phyloP scores from a whole-genome alignment of 2,113 vertebrate species.

The Phainopepla nitens region DNA sequence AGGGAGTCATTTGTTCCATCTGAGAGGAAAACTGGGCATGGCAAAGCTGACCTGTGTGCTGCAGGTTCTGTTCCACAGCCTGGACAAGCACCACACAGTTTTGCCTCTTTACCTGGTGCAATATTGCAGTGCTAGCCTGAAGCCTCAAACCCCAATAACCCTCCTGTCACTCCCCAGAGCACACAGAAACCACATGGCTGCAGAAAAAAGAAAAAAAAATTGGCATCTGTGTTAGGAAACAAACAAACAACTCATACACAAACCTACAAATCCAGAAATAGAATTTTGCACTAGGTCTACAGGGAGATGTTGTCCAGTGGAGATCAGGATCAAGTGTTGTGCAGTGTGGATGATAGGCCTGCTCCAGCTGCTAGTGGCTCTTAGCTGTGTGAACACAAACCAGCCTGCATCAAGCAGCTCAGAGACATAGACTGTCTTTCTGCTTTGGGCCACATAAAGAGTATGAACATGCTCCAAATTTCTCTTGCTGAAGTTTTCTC shows the following conservation, averaged over 20 bases:
- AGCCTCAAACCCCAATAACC: background rate
- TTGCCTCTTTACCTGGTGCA: background rate
- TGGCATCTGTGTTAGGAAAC: background rate
- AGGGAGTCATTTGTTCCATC: background rate
- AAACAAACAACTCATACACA: background rate
- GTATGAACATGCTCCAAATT: background rate
- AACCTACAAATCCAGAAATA: background rate
- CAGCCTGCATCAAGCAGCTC: background rate
- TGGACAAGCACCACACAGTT: background rate
- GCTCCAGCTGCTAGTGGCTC: background rate
- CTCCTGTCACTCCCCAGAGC: background rate
- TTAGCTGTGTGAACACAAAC: background rate
- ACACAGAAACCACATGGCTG: background rate
- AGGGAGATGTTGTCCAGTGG: background rate
- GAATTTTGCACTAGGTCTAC: background rate
- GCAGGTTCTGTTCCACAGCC: background rate
- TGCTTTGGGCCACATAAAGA: background rate
- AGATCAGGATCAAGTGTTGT: background rate
- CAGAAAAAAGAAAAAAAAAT: background rate
- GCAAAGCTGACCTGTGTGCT: background rate
- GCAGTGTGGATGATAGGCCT: fast-evolving
- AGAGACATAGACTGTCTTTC: background rate
- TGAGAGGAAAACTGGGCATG: background rate
- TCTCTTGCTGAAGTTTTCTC: background rate
- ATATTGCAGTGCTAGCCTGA: background rate